Conservation (phyloP, 2,888 invertebrate species). For the Linnaemya tessellans region DNA sequence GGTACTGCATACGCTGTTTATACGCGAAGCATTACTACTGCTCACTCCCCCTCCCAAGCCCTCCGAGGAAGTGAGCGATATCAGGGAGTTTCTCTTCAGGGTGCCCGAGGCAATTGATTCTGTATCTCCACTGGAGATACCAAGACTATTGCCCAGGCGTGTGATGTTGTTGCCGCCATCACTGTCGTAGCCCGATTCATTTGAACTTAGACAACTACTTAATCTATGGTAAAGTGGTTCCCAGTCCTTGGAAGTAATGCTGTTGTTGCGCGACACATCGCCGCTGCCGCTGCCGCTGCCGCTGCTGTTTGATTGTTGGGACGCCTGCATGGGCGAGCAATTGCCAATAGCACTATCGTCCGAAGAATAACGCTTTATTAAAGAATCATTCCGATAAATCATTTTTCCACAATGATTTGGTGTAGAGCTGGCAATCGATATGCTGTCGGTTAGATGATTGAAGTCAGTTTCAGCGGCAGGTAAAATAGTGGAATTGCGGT, state of each 20-base stretch:
- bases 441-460: slow-evolving; percentile 74
- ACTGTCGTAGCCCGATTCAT: slow-evolving; percentile 93
- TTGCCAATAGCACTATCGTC: slow-evolving; percentile 79
- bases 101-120: slow-evolving; percentile 82
- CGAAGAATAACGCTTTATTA: slow-evolving; percentile 79
- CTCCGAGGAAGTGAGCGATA: slow-evolving; percentile 80
- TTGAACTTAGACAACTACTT: slow-evolving; percentile 91
- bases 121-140: slow-evolving; percentile 82
- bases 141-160: slow-evolving; percentile 79
- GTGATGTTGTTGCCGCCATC: slow-evolving; percentile 86
- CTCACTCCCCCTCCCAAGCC: slow-evolving; percentile 75
- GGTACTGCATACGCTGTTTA: slow-evolving; percentile 75
- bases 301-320: slow-evolving; percentile 54
- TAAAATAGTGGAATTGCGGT: slow-evolving; percentile 75
- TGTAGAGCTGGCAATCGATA: slow-evolving; percentile 77
- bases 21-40: slow-evolving; percentile 70
- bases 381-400: slow-evolving; percentile 77
- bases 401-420: slow-evolving; percentile 77
- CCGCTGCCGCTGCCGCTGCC: slow-evolving; percentile 68
- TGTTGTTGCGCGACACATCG: slow-evolving; percentile 84
- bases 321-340: slow-evolving; percentile 78
- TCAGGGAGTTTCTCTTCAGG: slow-evolving; percentile 81
- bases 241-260: slow-evolving; percentile 85
- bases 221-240: slow-evolving; percentile 86
- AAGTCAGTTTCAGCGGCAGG: slow-evolving; percentile 71